These are phyloP conservation scores for Berghia stephanieae DNA, from an alignment of 1,140 invertebrate genomes.

Conservation along the genomic window DNA sequence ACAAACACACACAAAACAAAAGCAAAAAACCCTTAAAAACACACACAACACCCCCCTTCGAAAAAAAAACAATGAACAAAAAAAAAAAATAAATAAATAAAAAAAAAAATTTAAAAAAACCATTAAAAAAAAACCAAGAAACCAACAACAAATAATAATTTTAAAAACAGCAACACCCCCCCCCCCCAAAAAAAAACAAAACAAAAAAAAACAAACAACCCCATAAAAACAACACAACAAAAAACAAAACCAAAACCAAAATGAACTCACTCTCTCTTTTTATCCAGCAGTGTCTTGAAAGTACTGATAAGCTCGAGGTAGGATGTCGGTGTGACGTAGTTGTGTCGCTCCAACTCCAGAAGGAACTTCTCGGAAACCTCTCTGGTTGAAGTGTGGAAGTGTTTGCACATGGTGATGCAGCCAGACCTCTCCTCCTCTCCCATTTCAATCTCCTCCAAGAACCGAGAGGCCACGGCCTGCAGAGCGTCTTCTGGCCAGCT, in stretches of 20 bases:
- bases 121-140: neutral
- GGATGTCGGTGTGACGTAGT: slow-evolving; percentile 68
- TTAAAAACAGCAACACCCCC: neutral
- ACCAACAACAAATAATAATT: neutral
- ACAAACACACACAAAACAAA: neutral
- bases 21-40: neutral
- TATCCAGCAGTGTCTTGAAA: slow-evolving; percentile 63
- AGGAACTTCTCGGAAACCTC: slow-evolving; percentile 73
- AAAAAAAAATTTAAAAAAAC: neutral
- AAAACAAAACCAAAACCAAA: neutral
- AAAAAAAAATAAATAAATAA: neutral
- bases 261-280: slow-evolving; percentile 74
- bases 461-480: slow-evolving; percentile 84
- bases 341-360: slow-evolving; percentile 71
- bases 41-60: neutral
- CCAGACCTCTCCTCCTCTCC: slow-evolving; percentile 76
- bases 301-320: slow-evolving; percentile 68
- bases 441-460: slow-evolving; percentile 77
- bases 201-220: too few species aligned
- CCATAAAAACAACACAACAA: neutral
- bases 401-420: slow-evolving; percentile 77
- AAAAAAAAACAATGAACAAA: too few species aligned
- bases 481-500: slow-evolving; percentile 71
- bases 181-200: neutral
- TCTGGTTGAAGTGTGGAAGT: slow-evolving; percentile 82